These are phyloP conservation scores for Picus viridis DNA, from an alignment of 2,797 vertebrate species.

Conservation along the genomic window DNA sequence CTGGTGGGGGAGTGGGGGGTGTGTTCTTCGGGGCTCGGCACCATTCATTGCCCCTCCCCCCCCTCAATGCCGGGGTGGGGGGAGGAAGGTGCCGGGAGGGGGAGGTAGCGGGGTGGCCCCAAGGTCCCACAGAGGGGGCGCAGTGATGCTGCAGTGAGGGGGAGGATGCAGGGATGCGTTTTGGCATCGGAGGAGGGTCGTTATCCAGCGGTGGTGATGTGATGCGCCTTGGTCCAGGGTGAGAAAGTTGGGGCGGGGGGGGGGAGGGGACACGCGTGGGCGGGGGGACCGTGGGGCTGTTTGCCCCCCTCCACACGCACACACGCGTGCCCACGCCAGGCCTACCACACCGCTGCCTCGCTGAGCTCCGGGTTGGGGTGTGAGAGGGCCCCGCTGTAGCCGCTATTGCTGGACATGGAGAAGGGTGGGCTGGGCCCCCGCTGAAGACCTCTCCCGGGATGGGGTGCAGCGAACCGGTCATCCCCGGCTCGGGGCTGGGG, in stretches of 20 bases:
- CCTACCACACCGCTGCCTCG: constrained; percentile 93
- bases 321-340: constrained; percentile 39
- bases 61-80: neutral
- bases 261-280: constrained; percentile 14
- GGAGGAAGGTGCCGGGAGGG: neutral
- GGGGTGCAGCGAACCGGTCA: constrained; percentile 90
- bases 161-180: neutral
- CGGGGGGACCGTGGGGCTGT: neutral
- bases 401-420: constrained; percentile 92
- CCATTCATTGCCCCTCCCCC: neutral
- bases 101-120: constrained; percentile 25
- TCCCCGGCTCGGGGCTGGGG: constrained; percentile 93
- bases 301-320: neutral
- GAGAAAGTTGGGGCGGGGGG: no score
- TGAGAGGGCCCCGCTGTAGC: constrained; percentile 92
- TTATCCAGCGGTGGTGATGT: neutral
- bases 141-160: neutral
- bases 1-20: neutral
- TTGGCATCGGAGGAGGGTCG: neutral
- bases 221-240: neutral
- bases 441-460: constrained; percentile 91
- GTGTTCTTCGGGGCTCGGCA: neutral
- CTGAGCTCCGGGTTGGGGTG: constrained; percentile 95
- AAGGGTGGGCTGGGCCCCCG: constrained; percentile 94
- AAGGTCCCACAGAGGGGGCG: neutral